Conservation (phyloP, 2,797 vertebrate species). For the Onychomys arenicola region DNA sequence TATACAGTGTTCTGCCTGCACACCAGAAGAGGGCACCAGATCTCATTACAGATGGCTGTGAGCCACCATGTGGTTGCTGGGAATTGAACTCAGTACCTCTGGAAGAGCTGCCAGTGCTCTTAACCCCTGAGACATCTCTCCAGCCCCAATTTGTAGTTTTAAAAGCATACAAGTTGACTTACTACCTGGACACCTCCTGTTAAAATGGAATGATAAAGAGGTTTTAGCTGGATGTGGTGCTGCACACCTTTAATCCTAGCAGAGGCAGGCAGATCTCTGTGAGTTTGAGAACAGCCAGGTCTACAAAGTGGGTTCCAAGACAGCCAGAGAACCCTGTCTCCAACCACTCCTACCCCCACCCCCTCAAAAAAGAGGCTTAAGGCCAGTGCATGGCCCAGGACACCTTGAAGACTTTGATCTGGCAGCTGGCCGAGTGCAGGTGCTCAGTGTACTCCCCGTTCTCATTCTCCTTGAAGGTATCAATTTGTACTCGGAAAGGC, state of each 20-base stretch:
- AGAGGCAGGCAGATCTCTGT: background rate
- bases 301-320: background rate
- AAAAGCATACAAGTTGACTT: constrained; percentile 3
- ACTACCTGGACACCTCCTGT: constrained; percentile 8
- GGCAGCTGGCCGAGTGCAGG: constrained; percentile 90
- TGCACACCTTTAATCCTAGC: background rate
- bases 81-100: no score
- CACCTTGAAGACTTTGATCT: constrained; percentile 92
- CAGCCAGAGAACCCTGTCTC: background rate
- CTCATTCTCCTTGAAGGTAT: constrained; percentile 97
- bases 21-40: no score
- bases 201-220: background rate
- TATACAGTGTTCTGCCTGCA: no score
- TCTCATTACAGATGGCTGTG: no score
- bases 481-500: constrained; percentile 97
- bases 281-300: background rate
- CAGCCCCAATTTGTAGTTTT: background rate
- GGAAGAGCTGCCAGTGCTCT: no score
- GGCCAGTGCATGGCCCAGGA: background rate
- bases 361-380: background rate
- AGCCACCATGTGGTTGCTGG: no score
- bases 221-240: background rate
- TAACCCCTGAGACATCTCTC: no score
- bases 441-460: constrained; percentile 91
- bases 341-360: background rate